phyloP scores from a whole-genome alignment of 2,797 vertebrate genomes.

The Sphenopsis melanotis region DNA sequence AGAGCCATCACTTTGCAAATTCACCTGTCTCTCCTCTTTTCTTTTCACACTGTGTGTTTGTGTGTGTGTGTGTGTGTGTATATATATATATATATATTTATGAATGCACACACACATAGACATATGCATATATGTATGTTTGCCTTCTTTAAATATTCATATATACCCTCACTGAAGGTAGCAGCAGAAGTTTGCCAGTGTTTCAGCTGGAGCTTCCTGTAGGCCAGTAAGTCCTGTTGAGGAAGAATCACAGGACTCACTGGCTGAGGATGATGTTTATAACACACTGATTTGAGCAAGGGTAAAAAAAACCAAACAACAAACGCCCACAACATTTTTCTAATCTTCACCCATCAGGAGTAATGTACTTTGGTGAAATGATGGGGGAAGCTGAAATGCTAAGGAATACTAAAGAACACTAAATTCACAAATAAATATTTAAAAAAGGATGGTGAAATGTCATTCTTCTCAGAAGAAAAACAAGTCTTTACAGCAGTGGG shows the following conservation, averaged over 20 bases:
- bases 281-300: background rate
- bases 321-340: background rate
- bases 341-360: background rate
- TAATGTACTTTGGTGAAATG: background rate
- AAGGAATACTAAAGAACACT: background rate
- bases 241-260: background rate
- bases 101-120: background rate
- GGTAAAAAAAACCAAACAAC: background rate
- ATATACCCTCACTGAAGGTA: fast-evolving
- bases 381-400: background rate
- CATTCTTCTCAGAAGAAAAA: background rate
- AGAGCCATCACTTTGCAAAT: background rate
- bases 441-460: background rate
- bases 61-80: fast-evolving
- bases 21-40: background rate
- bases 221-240: background rate
- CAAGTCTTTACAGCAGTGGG: background rate
- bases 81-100: background rate
- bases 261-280: background rate
- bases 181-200: background rate
- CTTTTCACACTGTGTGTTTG: background rate
- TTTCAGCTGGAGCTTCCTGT: background rate
- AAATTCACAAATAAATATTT: background rate
- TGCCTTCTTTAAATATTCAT: background rate
- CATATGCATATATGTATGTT: background rate